Evolutionary conservation across 2,113 vertebrate genomes (phyloP), one percentile per base, ranked within the genome.

Genomic region (Cavia aperea): DNA sequence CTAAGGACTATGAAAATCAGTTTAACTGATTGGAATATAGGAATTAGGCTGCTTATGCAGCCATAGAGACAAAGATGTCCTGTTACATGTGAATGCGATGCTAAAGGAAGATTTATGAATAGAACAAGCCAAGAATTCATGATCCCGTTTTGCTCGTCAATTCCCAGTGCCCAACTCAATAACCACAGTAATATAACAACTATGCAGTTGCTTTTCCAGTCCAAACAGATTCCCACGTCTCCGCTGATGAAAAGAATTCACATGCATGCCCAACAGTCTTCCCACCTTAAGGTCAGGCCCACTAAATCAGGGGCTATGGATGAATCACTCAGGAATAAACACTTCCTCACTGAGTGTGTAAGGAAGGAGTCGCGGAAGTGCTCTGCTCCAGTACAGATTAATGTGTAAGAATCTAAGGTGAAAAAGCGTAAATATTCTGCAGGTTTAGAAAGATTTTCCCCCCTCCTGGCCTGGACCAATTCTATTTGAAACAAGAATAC

Each of bases 91-190:
- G 66, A 91, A 58, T 5, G 33, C 83, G 58, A 36, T 86, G 19
- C 43, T 65, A 66, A 86, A 49, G 16, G 86, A 81, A 92, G n/a
- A 5, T 43, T 94, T 93, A 39, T 82, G 39, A 95, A 21, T 73
- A 56, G 15, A 88, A 2, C n/a, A 84, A 84, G 66, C 46, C 68
- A 95, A 81, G 70, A 85, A 89, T 85, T 89, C 60, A 77, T 54
- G 87, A 54, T 75, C 46, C 19, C 11, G 58, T 70, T 87, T 95
- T 91, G 66, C 85, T 70, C 16, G 12, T 73, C 75, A 51, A 54
- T 54, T 84, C 31, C 63, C 36, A 68, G 60, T 33, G 70, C n/a
- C 36, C 36, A 39, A 63, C 89, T 51, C 39, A 73, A 12, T 78
- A 84, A 85, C 58, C 75, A 60, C 2, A 65, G 54, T 60, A 60